phyloP scores from a whole-genome alignment of 64 coral and sea anemone genomes.

The Pocillopora verrucosa region DNA sequence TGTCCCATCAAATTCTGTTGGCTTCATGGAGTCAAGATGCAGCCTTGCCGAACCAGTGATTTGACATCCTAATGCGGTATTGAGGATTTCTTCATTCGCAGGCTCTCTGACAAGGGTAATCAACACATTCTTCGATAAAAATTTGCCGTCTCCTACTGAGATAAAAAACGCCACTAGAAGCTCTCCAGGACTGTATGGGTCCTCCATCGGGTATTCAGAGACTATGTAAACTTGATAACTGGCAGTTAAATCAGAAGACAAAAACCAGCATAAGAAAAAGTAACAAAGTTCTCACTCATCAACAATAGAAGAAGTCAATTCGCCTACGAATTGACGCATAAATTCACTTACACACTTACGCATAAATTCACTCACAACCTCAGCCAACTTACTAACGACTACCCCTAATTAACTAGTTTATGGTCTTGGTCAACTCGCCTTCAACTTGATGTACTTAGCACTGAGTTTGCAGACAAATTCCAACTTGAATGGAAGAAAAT shows the following conservation, averaged over 20 bases:
- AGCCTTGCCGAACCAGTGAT: neutral
- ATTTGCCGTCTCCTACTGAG: neutral
- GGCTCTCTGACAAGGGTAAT: neutral
- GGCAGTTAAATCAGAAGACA: no score
- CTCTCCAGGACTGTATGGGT: neutral
- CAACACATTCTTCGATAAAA: slow-evolving; percentile 1
- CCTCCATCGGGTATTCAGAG: neutral
- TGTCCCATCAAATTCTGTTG: neutral
- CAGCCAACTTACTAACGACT: no score
- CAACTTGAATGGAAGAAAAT: no score
- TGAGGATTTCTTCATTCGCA: neutral
- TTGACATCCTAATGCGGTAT: neutral
- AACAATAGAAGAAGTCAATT: no score
- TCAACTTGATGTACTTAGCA: no score
- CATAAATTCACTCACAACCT: no score
- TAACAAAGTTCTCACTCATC: no score
- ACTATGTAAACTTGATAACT: slow-evolving; percentile 5
- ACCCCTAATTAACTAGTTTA: no score
- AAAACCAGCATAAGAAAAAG: neutral
- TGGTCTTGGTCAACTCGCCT: no score
- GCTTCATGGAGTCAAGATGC: neutral
- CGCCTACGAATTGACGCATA: no score
- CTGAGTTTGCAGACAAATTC: no score
- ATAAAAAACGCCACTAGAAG: neutral
- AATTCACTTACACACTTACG: no score